A percentile compares a stretch with the other conserved stretches of the same genome.
Evolutionary conservation across 2,888 invertebrate species (phyloP).

Genomic region (Timema podura): DNA sequence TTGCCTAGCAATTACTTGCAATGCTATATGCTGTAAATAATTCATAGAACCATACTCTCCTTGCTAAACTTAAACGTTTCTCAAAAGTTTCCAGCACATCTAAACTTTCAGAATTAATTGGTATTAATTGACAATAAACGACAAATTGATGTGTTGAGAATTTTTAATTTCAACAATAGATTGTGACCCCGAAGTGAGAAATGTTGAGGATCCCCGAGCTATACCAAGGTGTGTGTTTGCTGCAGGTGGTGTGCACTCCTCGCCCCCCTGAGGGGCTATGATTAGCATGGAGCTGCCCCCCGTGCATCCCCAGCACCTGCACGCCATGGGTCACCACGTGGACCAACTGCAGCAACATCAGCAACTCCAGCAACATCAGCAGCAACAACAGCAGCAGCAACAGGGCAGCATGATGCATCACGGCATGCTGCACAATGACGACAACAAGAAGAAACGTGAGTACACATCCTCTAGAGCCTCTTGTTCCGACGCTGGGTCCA

Average conservation of each 20-base stretch:
- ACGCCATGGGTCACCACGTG: slow-evolving; percentile 26
- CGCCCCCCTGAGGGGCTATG: slow-evolving; percentile 21
- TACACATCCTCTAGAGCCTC: not conserved
- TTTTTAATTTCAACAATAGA: too few species aligned
- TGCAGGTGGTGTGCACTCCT: not conserved
- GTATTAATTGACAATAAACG: too few species aligned
- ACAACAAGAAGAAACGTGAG: slow-evolving; percentile 30
- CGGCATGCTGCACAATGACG: slow-evolving; percentile 17
- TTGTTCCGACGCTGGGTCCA: not conserved
- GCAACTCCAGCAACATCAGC: slow-evolving; percentile 27
- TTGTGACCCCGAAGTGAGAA: too few species aligned
- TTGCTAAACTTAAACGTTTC: too few species aligned
- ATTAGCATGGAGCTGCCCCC: slow-evolving; percentile 29
- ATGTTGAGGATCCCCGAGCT: not conserved
- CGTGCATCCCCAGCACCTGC: slow-evolving; percentile 27
- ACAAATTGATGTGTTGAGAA: too few species aligned
- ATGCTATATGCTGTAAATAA: too few species aligned
- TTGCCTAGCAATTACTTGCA: too few species aligned
- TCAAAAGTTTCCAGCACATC: too few species aligned
- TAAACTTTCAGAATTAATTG: too few species aligned
- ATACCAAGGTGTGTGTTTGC: not conserved
- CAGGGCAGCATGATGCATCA: slow-evolving; percentile 24
- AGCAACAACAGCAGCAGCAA: slow-evolving; percentile 12
- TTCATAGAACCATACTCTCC: too few species aligned
- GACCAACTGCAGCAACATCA: slow-evolving; percentile 26